These are phyloP conservation scores for Diadema setosum DNA, from an alignment of 35 echinoderm and acorn worm species.

Conservation along the genomic window DNA sequence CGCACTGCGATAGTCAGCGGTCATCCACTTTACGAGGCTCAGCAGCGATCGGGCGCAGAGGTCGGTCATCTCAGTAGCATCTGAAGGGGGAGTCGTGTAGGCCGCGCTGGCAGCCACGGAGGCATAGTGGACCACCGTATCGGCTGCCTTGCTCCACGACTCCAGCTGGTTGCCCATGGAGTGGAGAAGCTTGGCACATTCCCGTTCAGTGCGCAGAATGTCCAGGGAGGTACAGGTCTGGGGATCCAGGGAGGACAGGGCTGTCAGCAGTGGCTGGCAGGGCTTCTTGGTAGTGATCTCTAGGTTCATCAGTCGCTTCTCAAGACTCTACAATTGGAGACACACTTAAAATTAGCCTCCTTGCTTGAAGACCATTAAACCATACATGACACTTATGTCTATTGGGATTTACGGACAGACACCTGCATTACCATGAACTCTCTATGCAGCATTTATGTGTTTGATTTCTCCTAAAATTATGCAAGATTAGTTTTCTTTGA, in stretches of 20 bases:
- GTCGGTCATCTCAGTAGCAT: constrained; percentile 25
- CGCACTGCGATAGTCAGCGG: constrained; percentile 66
- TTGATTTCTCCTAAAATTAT: too few species aligned
- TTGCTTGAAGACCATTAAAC: too few species aligned
- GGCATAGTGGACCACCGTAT: constrained; percentile 56
- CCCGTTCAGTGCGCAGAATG: constrained; percentile 52
- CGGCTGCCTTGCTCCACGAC: constrained; percentile 49
- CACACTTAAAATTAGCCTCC: too few species aligned
- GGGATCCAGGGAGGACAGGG: not conserved
- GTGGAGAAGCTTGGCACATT: constrained; percentile 83
- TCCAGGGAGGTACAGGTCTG: constrained; percentile 5
- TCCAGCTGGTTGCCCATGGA: constrained; percentile 36
- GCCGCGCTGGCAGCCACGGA: constrained; percentile 24
- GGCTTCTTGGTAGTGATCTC: constrained; percentile 9
- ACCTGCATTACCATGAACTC: too few species aligned
- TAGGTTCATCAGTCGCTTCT: not conserved
- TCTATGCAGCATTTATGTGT: too few species aligned
- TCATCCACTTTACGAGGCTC: constrained; percentile 91
- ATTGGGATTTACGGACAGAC: too few species aligned
- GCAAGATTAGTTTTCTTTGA: too few species aligned
- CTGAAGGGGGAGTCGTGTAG: not conserved
- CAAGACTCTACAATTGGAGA: not conserved
- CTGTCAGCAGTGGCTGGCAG: constrained; percentile 41
- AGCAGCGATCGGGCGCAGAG: constrained; percentile 73
- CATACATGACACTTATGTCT: too few species aligned